Base-by-base conservation (phyloP, 92 coral and sea anemone genomes). In the Diadumene lineata region DNA sequence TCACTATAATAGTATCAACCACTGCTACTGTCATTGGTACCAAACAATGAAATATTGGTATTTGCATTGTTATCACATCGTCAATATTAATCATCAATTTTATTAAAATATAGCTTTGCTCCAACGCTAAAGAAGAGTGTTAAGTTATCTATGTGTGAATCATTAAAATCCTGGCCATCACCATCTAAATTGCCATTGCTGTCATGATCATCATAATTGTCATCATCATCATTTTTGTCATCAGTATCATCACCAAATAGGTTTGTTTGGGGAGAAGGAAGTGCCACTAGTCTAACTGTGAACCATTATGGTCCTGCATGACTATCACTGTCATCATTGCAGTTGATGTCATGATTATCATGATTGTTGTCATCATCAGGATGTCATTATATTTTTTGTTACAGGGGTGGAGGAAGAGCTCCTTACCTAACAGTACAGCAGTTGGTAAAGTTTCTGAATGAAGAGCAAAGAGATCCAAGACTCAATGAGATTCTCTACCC, bases 371-470 rank as follows among this genome's bases (percentile, higher is more conserved):
- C 48, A 38, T 38, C 7, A 38, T 38, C 6, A 38, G 6, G n/a
- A n/a, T n/a, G n/a, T n/a, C n/a, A n/a, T n/a, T n/a, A n/a, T 13
- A 38, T 38, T 38, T 13, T 58, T 58, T 25, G 11, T 58, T 60
- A n/a, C 69, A 92, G 99, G 97, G 96, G 97, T 68, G 96, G 90
- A 23, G 99, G 99, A n/a, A 82, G 88, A 69, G 96, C 97, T 19
- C 99, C 97, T 0, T 87, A 85, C 62, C 80, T 96, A 22, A 82
- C 90, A 32, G 89, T 86, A 26, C 82, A 73, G 62, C 87, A 90
- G 79, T 65, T 96, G 83, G 94, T 96, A 70, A 86, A 89, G 63
- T 96, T 96, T 73, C 80, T 96, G 8, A 96, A 96, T 74, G 76
- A 89, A 0, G 99, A 96, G 64, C 99, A 96, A 70, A 88, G 99